Evolutionary conservation across 2,888 invertebrate species (phyloP), one percentile per base, ranked within the genome.

Genomic region (Polyommatus icarus): DNA sequence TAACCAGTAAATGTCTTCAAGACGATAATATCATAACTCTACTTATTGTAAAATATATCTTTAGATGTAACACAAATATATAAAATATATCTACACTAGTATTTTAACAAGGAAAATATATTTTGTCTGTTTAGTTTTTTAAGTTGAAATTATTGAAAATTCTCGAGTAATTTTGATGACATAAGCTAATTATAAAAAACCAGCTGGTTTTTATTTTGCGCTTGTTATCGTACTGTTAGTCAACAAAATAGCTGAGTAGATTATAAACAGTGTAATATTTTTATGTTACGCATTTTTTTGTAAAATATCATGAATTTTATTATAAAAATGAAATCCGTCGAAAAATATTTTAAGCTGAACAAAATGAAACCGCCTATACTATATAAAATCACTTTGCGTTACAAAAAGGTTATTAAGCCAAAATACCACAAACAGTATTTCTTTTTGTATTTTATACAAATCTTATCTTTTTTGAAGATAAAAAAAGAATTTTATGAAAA

Each of bases 1-100:
- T 73, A 73, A 73, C 46, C 40, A 50, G 12, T 73, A 73, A 6
- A n/a, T 24, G 73, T 73, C 73, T 73, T 24, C 24, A 73, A 73
- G 73, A 73, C 73, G 46, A 50, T 72, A 72, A 24, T 46, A 73
- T 50, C 40, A 50, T 73, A 24, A 15, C 40, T 40, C 46, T 73
- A 50, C 15, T 15, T 46, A 50, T 24, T 24, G 15, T 46, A 46
- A 29, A 67, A 15, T 67, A 67, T 67, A 67, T 67, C 29, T 67
- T 67, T 67, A 67, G 67, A 40, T 72, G 24, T 72, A 71, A 73
- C 20, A 46, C 46, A 73, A 73, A 73, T 24, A 73, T 72, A 40
- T 46, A 24, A 29, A 20, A 46, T 73, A 46, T 67, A 67, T 67
- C 54, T 54, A 54, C 18, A 18, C 54, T 54, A 54, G 54, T 18